Evolutionary conservation across 2,113 vertebrate genomes (phyloP), one percentile per base, ranked within the genome.

Genomic region (Microcebus murinus): DNA sequence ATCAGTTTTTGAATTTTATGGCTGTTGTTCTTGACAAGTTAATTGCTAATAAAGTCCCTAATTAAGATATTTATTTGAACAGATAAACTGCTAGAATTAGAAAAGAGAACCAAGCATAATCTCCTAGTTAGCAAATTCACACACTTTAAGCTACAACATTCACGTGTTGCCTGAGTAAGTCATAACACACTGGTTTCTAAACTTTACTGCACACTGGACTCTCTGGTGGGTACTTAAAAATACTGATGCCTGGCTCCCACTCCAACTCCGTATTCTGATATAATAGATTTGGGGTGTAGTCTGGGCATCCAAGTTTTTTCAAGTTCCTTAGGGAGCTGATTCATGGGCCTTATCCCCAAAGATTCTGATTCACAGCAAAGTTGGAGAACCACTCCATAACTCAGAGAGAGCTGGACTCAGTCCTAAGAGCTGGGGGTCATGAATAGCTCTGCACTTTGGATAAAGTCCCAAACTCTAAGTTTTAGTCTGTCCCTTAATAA

Each of bases 11-110:
- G 71, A 31, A 55, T 42, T 94, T 82, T 87, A 34, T 63, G 39
- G 81, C 15, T 42, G 73, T 34, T 73, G 6, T 74, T 91, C 93
- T 25, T 88, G 86, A 87, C 67, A 92, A 79, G 34, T 55, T 82
- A 92, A 87, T 87, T 93, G 42, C 76, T 59, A 76, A 67, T 15
- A 91, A 8, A 87, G 36, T 61, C 21, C n/a, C 67, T 91, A 68
- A 88, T 81, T 94, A 95, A 73, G 36, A 74, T 45, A 89, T 42
- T 90, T 92, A 73, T 80, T 92, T 84, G 91, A 86, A 95, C 3
- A 65, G 63, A 36, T 39, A 77, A 92, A 81, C 4, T 57, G 39
- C 52, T 52, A 88, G 34, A 83, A 57, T 89, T 45, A 91, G 76
- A 57, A 95, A 84, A 81, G 27, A 88, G 39, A 81, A 61, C 45